Base-by-base conservation (phyloP, 2,797 vertebrate genomes). In the Coregonus ussuriensis region DNA sequence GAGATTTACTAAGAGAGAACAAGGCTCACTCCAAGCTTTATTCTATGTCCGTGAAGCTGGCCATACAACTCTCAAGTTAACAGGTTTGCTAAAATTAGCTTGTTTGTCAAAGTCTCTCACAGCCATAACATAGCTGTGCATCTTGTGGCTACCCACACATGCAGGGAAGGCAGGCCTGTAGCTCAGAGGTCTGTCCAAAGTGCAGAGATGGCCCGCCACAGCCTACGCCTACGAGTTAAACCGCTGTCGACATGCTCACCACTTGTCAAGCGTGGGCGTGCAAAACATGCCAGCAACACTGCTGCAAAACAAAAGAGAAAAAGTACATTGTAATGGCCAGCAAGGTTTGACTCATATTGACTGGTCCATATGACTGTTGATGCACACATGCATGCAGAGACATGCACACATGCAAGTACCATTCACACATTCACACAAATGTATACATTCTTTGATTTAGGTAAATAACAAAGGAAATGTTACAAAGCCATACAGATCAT, bases 121-220 rank as follows among this genome's bases (percentile, higher is more conserved):
- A 73, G 31, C n/a, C 13, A 1, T n/a, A n/a, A 74, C 25, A 31
- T n/a, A 25, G 16, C 54, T 53, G 1, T 72, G 79, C 78, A 83
- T 90, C 88, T 89, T 90, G 88, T 88, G 80, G 53, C 76, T 78
- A 56, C 16, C 62, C 72, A 78, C 16, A 78, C 9, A 71, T n/a
- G 21, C 51, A 14, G 18, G 1, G 7, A 21, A n/a, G n/a, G 11
- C 56, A 9, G 63, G 47, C 4, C 5, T 18, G 0, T 82, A 63
- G 15, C 69, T 11, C 1, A 4, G 35, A 75, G 73, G 84, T 82
- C 79, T 88, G 74, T 67, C 21, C 52, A 70, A 81, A 62, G 74
- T 69, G 70, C n/a, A 82, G 68, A 80, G 83, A 74, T 82, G 54
- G 74, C 72, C 74, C 69, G 56, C 85, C 81, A 73, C 86, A 86